Percentiles rank a stretch among this genome's conserved stretches.
Evolutionary conservation across 2,797 vertebrate genomes (phyloP).

Genomic region (Pseudochirops corinnae): DNA sequence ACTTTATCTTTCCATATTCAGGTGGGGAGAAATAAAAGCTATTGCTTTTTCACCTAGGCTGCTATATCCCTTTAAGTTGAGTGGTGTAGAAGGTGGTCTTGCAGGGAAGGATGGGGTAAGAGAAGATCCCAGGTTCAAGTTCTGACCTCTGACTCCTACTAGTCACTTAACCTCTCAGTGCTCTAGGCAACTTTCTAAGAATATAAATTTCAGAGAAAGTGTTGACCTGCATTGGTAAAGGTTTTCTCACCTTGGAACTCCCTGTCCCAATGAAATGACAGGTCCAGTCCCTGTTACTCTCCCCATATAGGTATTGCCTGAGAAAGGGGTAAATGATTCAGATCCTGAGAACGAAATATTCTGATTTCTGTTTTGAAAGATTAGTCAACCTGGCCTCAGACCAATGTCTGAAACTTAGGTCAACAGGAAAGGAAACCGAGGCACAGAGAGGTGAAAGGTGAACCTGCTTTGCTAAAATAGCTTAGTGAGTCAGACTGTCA

Average conservation of each 20-base stretch:
- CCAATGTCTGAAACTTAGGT: not conserved
- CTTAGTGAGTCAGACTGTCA: not conserved
- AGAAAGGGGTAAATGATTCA: not conserved
- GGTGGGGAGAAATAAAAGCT: not conserved
- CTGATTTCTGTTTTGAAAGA: not conserved
- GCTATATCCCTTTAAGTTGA: not conserved
- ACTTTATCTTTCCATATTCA: not conserved
- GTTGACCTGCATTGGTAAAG: not conserved
- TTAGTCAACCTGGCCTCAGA: not conserved
- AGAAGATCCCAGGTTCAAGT: not conserved
- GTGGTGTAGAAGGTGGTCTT: not conserved
- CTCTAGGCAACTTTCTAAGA: not conserved
- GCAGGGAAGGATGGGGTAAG: not conserved
- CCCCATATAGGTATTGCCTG: not conserved
- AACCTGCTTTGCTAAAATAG: not conserved
- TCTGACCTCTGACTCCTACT: not conserved
- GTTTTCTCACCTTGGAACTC: not conserved
- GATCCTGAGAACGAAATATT: not conserved
- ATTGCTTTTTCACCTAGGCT: not conserved
- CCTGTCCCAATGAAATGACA: not conserved
- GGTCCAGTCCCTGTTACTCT: not conserved
- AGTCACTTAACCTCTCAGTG: not conserved
- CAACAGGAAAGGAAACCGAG: not conserved
- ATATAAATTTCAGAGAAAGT: not conserved
- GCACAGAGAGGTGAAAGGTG: not conserved